phyloP scores from a whole-genome alignment of 2,113 vertebrate genomes.

The Orycteropus afer region DNA sequence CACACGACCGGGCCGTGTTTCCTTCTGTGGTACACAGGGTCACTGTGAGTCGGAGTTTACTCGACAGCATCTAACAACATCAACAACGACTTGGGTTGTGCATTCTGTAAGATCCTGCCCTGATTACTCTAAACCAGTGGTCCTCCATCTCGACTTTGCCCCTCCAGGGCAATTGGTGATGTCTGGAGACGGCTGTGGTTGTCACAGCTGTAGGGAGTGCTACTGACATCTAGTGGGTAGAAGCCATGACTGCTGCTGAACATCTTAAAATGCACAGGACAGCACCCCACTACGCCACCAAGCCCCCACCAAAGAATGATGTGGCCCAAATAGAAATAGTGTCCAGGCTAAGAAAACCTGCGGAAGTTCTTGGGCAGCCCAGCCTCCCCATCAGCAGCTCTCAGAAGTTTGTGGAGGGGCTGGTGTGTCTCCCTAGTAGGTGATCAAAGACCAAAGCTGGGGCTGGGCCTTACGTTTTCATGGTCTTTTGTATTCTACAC shows the following conservation, averaged over 20 bases:
- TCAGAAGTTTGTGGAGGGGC: too few relatives aligned
- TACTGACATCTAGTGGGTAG: background rate
- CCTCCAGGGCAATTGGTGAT: background rate
- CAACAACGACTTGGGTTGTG: background rate
- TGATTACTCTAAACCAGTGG: background rate
- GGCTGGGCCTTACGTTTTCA: background rate
- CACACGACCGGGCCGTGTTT: too few relatives aligned
- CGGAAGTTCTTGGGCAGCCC: background rate
- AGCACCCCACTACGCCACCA: too few relatives aligned
- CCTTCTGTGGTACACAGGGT: too few relatives aligned
- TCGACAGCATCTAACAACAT: too few relatives aligned
- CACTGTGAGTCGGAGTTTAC: too few relatives aligned
- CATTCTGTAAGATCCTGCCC: background rate
- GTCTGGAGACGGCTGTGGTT: background rate
- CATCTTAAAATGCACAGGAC: background rate
- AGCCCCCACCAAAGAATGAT: background rate
- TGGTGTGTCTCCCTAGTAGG: background rate
- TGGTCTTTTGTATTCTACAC: background rate
- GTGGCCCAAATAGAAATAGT: fast-evolving
- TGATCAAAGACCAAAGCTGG: background rate
- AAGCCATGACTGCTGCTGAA: background rate
- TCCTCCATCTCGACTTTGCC: background rate
- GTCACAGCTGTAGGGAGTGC: background rate
- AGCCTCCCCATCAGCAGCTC: too few relatives aligned
- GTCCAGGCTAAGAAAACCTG: background rate